Conservation (phyloP, 2,888 invertebrate species). For the Oxyscelio sp. region DNA sequence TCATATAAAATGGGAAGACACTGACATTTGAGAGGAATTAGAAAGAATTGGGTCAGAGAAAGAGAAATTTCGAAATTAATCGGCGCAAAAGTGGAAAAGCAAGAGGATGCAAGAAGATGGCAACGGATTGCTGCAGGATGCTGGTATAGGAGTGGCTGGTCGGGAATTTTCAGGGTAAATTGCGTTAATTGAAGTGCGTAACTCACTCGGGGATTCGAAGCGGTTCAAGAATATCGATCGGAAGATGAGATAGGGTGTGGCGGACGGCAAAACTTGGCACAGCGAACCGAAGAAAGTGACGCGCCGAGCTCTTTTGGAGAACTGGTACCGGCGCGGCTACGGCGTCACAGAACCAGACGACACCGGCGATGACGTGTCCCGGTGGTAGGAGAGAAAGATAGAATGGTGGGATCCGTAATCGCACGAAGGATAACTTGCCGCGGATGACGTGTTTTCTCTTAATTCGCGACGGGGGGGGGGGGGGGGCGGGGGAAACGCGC, state of each 20-base stretch:
- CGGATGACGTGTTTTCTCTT: slow-evolving; percentile 66
- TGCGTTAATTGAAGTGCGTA: too few relatives aligned
- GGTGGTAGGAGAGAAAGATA: slow-evolving; percentile 28
- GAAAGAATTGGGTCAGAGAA: too few relatives aligned
- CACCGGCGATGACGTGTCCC: slow-evolving; percentile 55
- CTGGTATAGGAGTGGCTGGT: too few relatives aligned
- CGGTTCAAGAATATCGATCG: too few relatives aligned
- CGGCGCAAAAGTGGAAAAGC: too few relatives aligned
- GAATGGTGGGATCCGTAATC: slow-evolving; percentile 9
- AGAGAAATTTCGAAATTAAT: too few relatives aligned
- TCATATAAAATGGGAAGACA: too few relatives aligned
- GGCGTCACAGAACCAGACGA: slow-evolving; percentile 42
- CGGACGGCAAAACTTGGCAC: slow-evolving; percentile 60
- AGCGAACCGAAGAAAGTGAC: slow-evolving; percentile 43
- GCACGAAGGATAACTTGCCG: slow-evolving; percentile 54
- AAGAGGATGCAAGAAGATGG: too few relatives aligned
- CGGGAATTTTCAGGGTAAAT: too few relatives aligned
- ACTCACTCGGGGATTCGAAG: too few relatives aligned
- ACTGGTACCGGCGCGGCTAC: slow-evolving; percentile 60
- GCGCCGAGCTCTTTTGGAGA: slow-evolving; percentile 56
- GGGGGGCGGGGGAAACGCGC: background rate
- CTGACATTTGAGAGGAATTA: too few relatives aligned
- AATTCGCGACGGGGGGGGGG: slow-evolving; percentile 25
- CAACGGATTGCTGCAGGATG: too few relatives aligned
- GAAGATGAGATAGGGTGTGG: slow-evolving; percentile 64